These are phyloP conservation scores for Polydrusus cervinus DNA, from an alignment of 2,888 invertebrate genomes.

Conservation along the genomic window DNA sequence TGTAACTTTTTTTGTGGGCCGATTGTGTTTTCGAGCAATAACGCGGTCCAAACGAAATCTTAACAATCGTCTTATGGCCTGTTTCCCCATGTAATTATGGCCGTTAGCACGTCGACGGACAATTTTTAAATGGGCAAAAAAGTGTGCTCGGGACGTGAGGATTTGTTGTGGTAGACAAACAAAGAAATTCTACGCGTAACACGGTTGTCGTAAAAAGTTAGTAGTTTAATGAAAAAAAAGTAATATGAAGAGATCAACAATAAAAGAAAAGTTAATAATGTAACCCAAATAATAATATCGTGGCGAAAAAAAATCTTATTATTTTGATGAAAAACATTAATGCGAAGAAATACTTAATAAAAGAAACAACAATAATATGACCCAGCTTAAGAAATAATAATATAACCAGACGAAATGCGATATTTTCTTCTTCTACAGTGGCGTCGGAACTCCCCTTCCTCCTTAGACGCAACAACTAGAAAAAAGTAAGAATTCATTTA, in stretches of 20 bases:
- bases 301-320: too few relatives aligned
- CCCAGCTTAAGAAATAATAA: too few relatives aligned
- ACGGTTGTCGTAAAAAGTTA: conserved; percentile 22
- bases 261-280: background rate
- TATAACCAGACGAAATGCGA: too few relatives aligned
- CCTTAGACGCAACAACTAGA: too few relatives aligned
- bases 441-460: too few relatives aligned
- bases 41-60: conserved; percentile 45
- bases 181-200: conserved; percentile 31
- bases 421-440: too few relatives aligned
- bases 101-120: conserved; percentile 48
- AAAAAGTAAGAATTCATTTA: too few relatives aligned
- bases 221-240: conserved; percentile 10
- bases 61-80: conserved; percentile 48
- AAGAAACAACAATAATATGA: too few relatives aligned
- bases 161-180: conserved; percentile 36
- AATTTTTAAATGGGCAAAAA: conserved; percentile 43
- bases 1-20: conserved; percentile 31
- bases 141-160: conserved; percentile 41
- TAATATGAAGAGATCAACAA: conserved; percentile 8
- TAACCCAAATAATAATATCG: background rate
- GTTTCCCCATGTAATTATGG: conserved; percentile 42
- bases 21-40: conserved; percentile 44
- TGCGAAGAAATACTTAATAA: too few relatives aligned
- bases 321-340: too few relatives aligned